Evolutionary conservation across 92 coral and sea anemone species (phyloP).

Genomic region (Parazoanthus swiftii): DNA sequence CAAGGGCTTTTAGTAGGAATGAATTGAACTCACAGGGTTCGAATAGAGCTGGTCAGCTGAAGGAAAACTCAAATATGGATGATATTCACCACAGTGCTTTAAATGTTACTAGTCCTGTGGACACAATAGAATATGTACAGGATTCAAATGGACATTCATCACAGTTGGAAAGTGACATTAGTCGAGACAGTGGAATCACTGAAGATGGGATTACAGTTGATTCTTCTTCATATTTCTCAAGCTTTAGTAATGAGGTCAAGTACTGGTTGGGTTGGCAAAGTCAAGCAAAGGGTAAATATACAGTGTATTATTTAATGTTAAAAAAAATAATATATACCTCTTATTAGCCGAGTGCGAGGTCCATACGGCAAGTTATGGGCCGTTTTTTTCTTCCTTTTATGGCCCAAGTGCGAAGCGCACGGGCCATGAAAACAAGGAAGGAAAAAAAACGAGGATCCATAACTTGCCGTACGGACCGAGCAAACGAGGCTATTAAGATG

Average conservation of each 20-base stretch:
- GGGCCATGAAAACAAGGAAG: too few species aligned
- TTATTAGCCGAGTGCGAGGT: too few species aligned
- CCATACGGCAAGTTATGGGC: too few species aligned
- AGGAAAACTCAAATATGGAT: neutral
- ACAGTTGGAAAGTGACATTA: constrained; percentile 41
- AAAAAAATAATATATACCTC: neutral
- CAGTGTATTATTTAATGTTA: neutral
- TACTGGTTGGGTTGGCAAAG: constrained; percentile 80
- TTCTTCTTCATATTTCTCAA: constrained; percentile 57
- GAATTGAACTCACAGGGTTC: constrained; percentile 23
- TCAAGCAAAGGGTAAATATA: constrained; percentile 27
- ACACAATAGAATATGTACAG: constrained; percentile 14
- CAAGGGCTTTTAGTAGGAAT: constrained; percentile 46
- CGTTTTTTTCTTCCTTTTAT: too few species aligned
- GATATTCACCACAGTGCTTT: neutral
- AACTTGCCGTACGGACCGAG: too few species aligned
- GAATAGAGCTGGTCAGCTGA: neutral
- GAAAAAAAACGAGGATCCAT: too few species aligned
- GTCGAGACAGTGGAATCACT: constrained; percentile 52
- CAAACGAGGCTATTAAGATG: too few species aligned
- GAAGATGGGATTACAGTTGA: constrained; percentile 14
- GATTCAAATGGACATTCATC: constrained; percentile 40
- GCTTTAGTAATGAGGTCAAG: constrained; percentile 78
- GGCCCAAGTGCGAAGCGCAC: too few species aligned
- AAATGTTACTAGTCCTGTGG: neutral